Base-by-base conservation (phyloP, 2,888 invertebrate species). In the Oxytorus armatus region DNA sequence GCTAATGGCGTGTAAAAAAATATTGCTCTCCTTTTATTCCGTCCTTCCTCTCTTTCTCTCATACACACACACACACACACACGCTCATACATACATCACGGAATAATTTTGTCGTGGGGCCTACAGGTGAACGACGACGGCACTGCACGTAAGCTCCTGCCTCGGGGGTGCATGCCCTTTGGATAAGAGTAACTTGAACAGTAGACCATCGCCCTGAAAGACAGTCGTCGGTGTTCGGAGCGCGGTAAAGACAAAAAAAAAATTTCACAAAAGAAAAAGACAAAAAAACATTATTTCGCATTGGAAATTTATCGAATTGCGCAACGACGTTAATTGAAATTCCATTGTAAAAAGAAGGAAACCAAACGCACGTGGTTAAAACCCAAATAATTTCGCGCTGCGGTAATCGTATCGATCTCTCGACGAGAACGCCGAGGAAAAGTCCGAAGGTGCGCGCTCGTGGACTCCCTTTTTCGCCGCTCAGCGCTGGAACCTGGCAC, bases 161-260 rank as follows among this genome's bases (percentile, higher is more conserved):
- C 74, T 65, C 85, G 87, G 87, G 89, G 90, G 89, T 90, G 88
- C 86, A 87, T 89, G 90, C 89, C 89, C 89, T 87, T 85, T 82
- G 83, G 86, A 87, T 88, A 84, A 88, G 83, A 85, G 84, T 84
- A 84, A 88, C 84, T 85, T 86, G 86, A 86, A 83, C 86, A 86
- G 87, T 86, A 85, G 84, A 82, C 84, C 75, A 84, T 82, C 85
- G 84, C 78, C 83, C 84, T 80, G 79, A 83, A 83, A 84, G 85
- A 85, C 83, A 80, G 80, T 82, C 77, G 79, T 77, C 68, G 65
- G 82, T 70, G 70, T 72, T 69, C 61, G 42, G 78, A 66, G 80
- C 73, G 36, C 68, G 47, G 33, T 61, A 57, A 14, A 65, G 49
- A 55, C 49, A 14, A 59, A 39, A 59, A 36, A 11, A 0, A 16